Conservation (phyloP, 2,888 invertebrate species). For the Hydriomena furcata region DNA sequence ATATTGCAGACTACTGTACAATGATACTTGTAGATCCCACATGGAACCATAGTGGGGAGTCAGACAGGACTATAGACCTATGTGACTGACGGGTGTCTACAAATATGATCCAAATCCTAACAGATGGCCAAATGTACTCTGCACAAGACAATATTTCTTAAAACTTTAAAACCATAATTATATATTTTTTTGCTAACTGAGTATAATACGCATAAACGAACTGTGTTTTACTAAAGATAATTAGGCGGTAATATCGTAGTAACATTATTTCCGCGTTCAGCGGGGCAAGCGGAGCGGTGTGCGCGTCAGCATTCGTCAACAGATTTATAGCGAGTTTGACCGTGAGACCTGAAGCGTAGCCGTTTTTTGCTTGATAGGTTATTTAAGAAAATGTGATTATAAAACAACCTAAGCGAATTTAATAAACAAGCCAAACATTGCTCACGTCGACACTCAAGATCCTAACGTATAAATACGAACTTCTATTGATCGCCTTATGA, state of each 20-base stretch:
- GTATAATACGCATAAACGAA: slow-evolving; percentile 42
- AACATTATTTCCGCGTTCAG: slow-evolving; percentile 57
- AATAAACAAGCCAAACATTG: slow-evolving; percentile 60
- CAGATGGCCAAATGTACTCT: too few relatives aligned
- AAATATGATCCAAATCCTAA: too few relatives aligned
- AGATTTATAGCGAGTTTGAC: slow-evolving; percentile 79
- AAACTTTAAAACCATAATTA: too few relatives aligned
- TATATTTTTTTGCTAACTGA: not conserved
- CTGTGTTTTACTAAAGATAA: slow-evolving; percentile 56
- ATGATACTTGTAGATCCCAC: too few relatives aligned
- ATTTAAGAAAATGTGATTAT: slow-evolving; percentile 79
- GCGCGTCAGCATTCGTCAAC: slow-evolving; percentile 63
- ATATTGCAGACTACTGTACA: too few relatives aligned
- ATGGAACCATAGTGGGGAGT: too few relatives aligned
- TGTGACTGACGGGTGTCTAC: too few relatives aligned
- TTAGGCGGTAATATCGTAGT: slow-evolving; percentile 57
- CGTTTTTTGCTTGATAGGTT: slow-evolving; percentile 78
- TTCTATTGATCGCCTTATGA: slow-evolving; percentile 58
- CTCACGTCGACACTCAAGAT: slow-evolving; percentile 60
- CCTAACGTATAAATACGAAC: slow-evolving; percentile 60
- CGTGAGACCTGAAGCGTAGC: slow-evolving; percentile 77
- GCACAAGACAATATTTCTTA: too few relatives aligned
- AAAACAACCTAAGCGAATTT: slow-evolving; percentile 68
- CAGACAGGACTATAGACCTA: too few relatives aligned
- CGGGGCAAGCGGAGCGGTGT: slow-evolving; percentile 33